Conservation (phyloP, 2,888 invertebrate species). For the Lepetodrilus schrolli region DNA sequence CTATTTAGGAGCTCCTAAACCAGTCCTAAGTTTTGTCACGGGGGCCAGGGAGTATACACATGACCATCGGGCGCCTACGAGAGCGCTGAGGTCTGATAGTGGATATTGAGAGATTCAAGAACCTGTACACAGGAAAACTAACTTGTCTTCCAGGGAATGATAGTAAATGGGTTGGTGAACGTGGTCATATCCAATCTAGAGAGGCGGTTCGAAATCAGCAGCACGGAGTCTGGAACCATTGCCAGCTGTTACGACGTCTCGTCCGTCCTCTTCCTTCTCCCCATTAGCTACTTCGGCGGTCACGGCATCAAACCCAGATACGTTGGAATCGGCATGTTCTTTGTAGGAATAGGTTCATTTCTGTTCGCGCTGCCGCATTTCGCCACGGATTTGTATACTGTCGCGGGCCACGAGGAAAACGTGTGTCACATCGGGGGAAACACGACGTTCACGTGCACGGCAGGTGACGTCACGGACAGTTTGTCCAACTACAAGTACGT, state of each 20-base stretch:
- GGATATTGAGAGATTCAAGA: too few relatives aligned
- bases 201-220: constrained; percentile 86
- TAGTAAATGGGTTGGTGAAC: constrained; percentile 91
- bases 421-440: constrained; percentile 45
- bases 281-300: constrained; percentile 89
- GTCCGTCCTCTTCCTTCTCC: constrained; percentile 87
- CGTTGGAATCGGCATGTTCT: constrained; percentile 86
- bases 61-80: too few relatives aligned
- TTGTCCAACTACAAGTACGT: constrained; percentile 77
- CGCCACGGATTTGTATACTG: constrained; percentile 80
- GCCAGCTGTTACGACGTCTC: constrained; percentile 91
- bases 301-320: constrained; percentile 78
- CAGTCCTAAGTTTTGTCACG: too few relatives aligned
- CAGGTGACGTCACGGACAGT: constrained; percentile 31
- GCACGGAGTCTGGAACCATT: constrained; percentile 88
- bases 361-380: constrained; percentile 90
- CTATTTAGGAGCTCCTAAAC: too few relatives aligned
- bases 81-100: too few relatives aligned
- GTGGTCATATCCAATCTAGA: constrained; percentile 93
- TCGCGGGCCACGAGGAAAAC: constrained; percentile 44
- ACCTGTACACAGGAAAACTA: neutral
- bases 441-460: constrained; percentile 37
- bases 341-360: constrained; percentile 78
- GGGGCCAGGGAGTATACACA: too few relatives aligned
- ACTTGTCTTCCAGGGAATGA: constrained; percentile 80